Base-by-base conservation (phyloP, 2,797 vertebrate genomes). In the Gobio occitaniae region DNA sequence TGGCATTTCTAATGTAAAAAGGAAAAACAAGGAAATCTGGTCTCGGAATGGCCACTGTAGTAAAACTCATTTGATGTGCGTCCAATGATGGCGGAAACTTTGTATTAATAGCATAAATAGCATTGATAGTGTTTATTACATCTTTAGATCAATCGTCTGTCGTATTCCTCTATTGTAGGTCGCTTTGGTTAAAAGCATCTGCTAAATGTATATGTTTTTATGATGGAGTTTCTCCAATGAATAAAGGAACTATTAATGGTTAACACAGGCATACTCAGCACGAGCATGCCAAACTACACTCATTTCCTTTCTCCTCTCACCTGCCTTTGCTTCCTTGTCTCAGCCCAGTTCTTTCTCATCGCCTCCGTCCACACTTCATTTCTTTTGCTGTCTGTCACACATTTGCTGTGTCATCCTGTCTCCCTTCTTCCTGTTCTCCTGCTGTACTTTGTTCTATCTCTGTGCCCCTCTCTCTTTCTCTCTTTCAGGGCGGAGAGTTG, bases 401-500 rank as follows among this genome's bases (percentile, higher is more conserved):
- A 82, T 69, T 85, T 87, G 86, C 87, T 86, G 86, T 87, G 83
- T 89, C 89, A 89, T 89, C 36, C 77, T 80, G 25, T 70, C 84
- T 79, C 63, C 69, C 70, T 66, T 25, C 16, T 13, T 72, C 41
- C 70, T 44, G n/a, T 76, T 72, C 36, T 83, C 54, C 74, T 72
- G 36, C 76, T 70, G 36, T 69, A 78, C 69, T 61, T 87, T 3
- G 10, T 78, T 82, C 44, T 54, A 54, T 74, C 76, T 54, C 56
- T 77, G 36, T 59, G 63, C 52, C 56, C 52, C 21, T 59, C 56
- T 81, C n/a, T 10, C 38, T 50, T 38, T 80, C 66, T 76, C 70
- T 85, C 89, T 88, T 89, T 81, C 90, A 47, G 71, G 63, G 78
- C 47, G 19, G 69, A 59, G 89, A 95, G 89, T 84, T 78, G 89